phyloP scores from a whole-genome alignment of 2,888 invertebrate species.

The Quadroppia sp. region DNA sequence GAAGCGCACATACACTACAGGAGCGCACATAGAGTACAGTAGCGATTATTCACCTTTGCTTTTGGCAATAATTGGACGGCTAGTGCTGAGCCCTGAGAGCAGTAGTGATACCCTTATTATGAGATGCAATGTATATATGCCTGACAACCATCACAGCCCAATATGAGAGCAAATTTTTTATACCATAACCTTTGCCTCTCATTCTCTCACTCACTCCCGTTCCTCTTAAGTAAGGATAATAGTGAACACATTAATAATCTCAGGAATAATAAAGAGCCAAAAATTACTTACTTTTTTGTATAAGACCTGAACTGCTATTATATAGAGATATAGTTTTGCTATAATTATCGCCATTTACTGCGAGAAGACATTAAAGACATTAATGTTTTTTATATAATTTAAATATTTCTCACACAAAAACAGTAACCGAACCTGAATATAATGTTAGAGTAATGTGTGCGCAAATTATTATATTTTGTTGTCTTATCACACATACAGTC shows the following conservation, averaged over 20 bases:
- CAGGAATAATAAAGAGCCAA: conserved; percentile 28
- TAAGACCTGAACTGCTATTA: background rate
- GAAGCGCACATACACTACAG: conserved; percentile 29
- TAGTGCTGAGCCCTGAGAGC: conserved; percentile 29
- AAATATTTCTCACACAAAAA: conserved; percentile 26
- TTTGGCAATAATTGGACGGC: conserved; percentile 23
- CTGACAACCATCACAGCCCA: conserved; percentile 25
- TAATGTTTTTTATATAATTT: conserved; percentile 13
- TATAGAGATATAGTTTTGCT: background rate
- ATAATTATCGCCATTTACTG: conserved; percentile 31
- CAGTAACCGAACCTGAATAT: background rate
- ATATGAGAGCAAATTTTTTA: conserved; percentile 7
- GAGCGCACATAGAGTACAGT: conserved; percentile 26
- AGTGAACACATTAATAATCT: background rate
- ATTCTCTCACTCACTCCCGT: conserved; percentile 1
- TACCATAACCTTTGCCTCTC: conserved; percentile 12
- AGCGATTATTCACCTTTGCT: conserved; percentile 34
- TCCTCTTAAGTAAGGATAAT: conserved; percentile 1
- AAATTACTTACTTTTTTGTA: background rate
- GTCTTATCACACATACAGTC: background rate
- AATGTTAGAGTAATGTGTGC: conserved; percentile 7
- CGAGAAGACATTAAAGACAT: conserved; percentile 12
- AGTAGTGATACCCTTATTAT: conserved; percentile 32
- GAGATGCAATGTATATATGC: conserved; percentile 11
- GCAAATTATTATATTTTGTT: background rate